Evolutionary conservation across 1,140 invertebrate genomes (phyloP).

Genomic region (Zaprionus ornatus): DNA sequence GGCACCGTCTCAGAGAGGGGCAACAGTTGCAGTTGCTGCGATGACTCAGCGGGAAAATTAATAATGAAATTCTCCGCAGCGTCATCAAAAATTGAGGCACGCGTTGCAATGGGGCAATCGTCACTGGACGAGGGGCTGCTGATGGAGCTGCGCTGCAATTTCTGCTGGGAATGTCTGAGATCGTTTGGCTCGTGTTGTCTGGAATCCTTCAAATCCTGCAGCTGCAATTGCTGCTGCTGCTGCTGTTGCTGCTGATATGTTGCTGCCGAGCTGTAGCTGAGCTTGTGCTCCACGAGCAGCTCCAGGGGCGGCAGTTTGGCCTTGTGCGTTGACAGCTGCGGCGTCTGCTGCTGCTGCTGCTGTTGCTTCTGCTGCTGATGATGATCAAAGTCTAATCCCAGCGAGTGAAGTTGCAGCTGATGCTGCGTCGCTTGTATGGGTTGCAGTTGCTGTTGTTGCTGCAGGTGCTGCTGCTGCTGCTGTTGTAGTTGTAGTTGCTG

Average conservation of each 20-base stretch:
- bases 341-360: constrained; percentile 10
- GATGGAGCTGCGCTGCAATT: constrained; percentile 16
- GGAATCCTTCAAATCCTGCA: constrained; percentile 22
- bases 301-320: constrained; percentile 67
- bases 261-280: constrained; percentile 66
- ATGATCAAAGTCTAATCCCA: constrained; percentile 29
- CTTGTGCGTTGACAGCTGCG: constrained; percentile 34
- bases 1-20: constrained; percentile 81
- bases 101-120: constrained; percentile 41
- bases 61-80: constrained; percentile 80
- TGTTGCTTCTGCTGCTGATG: constrained; percentile 35
- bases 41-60: constrained; percentile 79
- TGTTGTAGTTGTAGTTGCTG: constrained; percentile 27
- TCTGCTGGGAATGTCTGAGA: constrained; percentile 38
- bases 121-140: constrained; percentile 63
- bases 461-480: constrained; percentile 15
- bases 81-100: constrained; percentile 73
- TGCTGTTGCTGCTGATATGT: constrained; percentile 49
- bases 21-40: constrained; percentile 61
- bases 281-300: constrained; percentile 72
- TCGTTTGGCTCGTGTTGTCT: constrained; percentile 23
- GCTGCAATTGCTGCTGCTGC: constrained; percentile 32
- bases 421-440: constrained; percentile 22
- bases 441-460: constrained; percentile 25
- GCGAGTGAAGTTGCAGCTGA: constrained; percentile 1